Base-by-base conservation (phyloP, 2,113 vertebrate species). In the Synchiropus splendidus region DNA sequence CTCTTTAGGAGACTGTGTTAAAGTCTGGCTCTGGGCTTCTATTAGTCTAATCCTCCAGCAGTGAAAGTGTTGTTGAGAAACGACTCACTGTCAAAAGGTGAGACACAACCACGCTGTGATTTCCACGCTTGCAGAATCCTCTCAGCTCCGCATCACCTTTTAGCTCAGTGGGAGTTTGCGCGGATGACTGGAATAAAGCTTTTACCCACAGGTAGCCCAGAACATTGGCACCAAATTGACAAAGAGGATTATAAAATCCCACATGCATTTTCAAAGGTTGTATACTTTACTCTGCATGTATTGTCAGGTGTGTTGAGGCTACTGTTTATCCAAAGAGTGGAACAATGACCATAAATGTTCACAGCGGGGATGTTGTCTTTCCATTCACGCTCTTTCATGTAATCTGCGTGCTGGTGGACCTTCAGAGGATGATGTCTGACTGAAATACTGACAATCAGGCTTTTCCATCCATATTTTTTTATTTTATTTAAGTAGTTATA, bases 61-160 rank as follows among this genome's bases (percentile, higher is more conserved):
- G 53, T 42, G 39, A n/a, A n/a, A 45, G 21, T 51, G 39, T 32
- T 47, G 43, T 48, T 31, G 4, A 42, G 31, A 61, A 44, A 13
- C 12, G 43, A 34, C 37, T 54, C 37, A 15, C 27, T 52, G 38
- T 51, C 16, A 47, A 6, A 15, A 2, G 21, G 27, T 38, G 15
- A 38, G 34, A 27, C 31, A 34, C 12, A 12, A 31, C 36, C 49
- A 30, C 10, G 33, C 42, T 45, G 36, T 45, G 36, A 48, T 59
- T 39, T 31, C 17, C 35, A n/a, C 36, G 34, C 15, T 48, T 36
- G 58, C 49, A 12, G 43, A 5, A 37, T 12, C 13, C 36, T 45
- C 39, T 9, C 39, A 34, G 15, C 37, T 33, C 8, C 17, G 9
- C 54, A 51, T 41, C 47, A 42, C 35, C 37, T 44, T 47, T 44